These are phyloP conservation scores for Spisula subtruncata DNA, from an alignment of 2,888 invertebrate genomes.

Conservation along the genomic window DNA sequence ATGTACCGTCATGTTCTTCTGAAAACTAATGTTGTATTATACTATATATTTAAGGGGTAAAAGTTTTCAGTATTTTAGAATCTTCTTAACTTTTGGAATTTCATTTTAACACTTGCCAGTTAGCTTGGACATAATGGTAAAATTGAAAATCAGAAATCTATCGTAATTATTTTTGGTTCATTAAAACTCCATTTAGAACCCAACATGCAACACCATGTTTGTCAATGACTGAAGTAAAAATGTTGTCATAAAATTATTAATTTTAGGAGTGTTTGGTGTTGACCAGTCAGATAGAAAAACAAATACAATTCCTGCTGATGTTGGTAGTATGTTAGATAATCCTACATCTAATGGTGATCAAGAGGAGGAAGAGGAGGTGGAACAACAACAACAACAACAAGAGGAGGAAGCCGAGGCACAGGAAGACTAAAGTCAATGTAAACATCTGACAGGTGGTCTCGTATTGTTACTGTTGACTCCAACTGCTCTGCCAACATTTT, in stretches of 20 bases:
- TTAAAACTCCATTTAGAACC: too few relatives aligned
- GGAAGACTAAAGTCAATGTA: slow-evolving; percentile 21
- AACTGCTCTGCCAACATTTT: slow-evolving; percentile 32
- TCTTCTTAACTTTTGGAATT: too few relatives aligned
- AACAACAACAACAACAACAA: neutral
- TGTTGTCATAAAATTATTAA: neutral
- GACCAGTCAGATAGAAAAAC: slow-evolving; percentile 53
- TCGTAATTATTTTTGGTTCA: too few relatives aligned
- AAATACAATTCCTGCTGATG: slow-evolving; percentile 47
- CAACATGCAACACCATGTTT: neutral
- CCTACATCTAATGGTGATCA: slow-evolving; percentile 41
- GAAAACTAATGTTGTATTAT: too few relatives aligned
- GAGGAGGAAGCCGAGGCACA: neutral
- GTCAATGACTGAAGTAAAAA: too few relatives aligned
- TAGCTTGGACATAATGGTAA: too few relatives aligned
- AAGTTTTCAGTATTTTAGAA: too few relatives aligned
- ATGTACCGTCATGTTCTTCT: too few relatives aligned
- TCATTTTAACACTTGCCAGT: too few relatives aligned
- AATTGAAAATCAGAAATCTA: too few relatives aligned
- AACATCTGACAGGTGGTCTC: neutral
- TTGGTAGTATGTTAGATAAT: slow-evolving; percentile 39
- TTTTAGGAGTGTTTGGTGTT: slow-evolving; percentile 50
- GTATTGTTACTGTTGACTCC: neutral
- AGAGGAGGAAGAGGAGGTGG: slow-evolving; percentile 31
- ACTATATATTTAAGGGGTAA: too few relatives aligned